Base-by-base conservation (phyloP, 2,113 vertebrate species). In the Columba janthina region DNA sequence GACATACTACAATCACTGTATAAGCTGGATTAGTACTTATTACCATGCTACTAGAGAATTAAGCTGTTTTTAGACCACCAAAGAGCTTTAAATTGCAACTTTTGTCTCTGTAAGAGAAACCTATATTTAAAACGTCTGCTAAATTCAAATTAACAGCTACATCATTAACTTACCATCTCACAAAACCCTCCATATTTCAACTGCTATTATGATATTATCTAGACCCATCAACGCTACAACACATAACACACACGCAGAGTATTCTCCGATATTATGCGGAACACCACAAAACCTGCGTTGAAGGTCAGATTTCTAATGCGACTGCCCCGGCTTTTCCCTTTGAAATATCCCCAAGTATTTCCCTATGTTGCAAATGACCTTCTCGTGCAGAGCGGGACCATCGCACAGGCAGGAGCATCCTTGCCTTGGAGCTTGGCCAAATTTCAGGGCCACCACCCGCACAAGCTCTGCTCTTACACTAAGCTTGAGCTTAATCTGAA, bases 21-120 rank as follows among this genome's bases (percentile, higher is more conserved):
- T 98, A 98, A 98, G 96, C 98, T 98, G 98, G 98, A 98, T 98
- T 98, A 98, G 96, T 98, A 97, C 98, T 98, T 98, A 98, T 98
- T 98, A 98, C 97, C 96, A 97, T 94, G 94, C 96, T 97, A 97
- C 97, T 98, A 97, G 95, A 98, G 97, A 98, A 98, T 98, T 98
- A 98, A 98, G 97, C 98, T 98, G 98, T 97, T 98, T 98, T 98
- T 98, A 98, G 97, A 98, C 97, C 97, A 98, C 98, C 97, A 97
- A 98, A 98, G 97, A 98, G 97, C 97, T 98, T 98, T 97, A 98
- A 98, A 98, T 98, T 98, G 97, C 96, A 98, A 98, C 97, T 98
- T 98, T 98, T 98, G 97, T 98, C 97, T 98, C 97, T 98, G 98
- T 97, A 98, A 98, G 92, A 97, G 98, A 98, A 98, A 98, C 97